A percentile compares a stretch with the other conserved stretches of the same genome.
Conservation (phyloP, 2,797 vertebrate species). For the Scarus forsteni region DNA sequence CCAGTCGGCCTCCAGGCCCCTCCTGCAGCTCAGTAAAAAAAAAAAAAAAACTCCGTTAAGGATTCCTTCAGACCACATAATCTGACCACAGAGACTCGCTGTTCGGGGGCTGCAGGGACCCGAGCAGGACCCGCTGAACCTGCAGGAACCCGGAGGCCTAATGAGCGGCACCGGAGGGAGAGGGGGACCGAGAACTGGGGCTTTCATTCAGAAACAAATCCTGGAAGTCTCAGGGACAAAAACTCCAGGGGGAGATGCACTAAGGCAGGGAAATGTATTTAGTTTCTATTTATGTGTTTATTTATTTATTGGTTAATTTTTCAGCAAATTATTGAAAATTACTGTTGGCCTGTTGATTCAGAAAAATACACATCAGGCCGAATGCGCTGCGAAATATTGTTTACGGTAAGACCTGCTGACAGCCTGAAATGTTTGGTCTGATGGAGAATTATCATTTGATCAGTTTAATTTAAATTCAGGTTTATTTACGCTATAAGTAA, state of each 20-base stretch:
- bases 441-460: too few species aligned
- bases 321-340: too few species aligned
- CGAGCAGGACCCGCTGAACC: conserved; percentile 48
- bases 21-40: conserved; percentile 59
- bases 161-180: conserved; percentile 30
- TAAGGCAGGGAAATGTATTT: not conserved
- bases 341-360: too few species aligned
- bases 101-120: conserved; percentile 49
- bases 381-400: too few species aligned
- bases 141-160: conserved; percentile 62
- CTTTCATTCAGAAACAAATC: conserved; percentile 27
- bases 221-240: conserved; percentile 22
- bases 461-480: too few species aligned
- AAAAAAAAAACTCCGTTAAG: conserved; percentile 64
- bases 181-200: conserved; percentile 3
- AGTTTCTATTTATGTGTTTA: too few species aligned
- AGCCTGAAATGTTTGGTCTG: too few species aligned
- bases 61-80: conserved; percentile 67
- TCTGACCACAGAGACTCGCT: conserved; percentile 74
- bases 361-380: too few species aligned
- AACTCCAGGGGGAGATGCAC: not conserved
- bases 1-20: conserved; percentile 50
- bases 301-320: too few species aligned
- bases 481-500: too few species aligned
- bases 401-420: too few species aligned